Evolutionary conservation across 92 coral and sea anemone species (phyloP), one percentile per base, ranked within the genome.

Genomic region (Muricea muricata): DNA sequence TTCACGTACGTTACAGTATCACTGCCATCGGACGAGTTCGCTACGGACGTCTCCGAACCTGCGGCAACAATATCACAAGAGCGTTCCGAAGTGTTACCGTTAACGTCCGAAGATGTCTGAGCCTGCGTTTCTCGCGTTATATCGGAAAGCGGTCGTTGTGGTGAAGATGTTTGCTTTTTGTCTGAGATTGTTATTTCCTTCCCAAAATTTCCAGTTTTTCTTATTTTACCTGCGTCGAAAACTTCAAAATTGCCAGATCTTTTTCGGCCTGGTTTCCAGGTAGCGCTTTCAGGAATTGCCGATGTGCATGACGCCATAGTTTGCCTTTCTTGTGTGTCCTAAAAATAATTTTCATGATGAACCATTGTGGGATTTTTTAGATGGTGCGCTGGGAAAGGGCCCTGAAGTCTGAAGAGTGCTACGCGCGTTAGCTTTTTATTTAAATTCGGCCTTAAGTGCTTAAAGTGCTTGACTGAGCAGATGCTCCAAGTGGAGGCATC

Each of bases 1-100:
- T 78, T 78, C 18, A 78, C 83, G 28, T 78, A 78, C n/a, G 83
- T 78, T 41, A 78, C 83, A 4, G 83, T 78, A 21, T n/a, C 71
- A 6, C 23, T 10, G 6, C 71, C 83, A 56, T 47, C 23, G 7
- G 70, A n/a, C 1, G 70, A 63, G 13, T 0, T 20, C 70, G 37
- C 12, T 28, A 28, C 70, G 70, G 39, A 28, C 21, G 18, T 8
- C 37, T 63, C 70, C 70, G 70, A 63, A 26, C n/a, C 20, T 12
- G 12, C 70, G 39, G 70, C 70, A 39, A 63, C 70, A 0, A 63
- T 0, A 13, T 34, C 29, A 25, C 76, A 25, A 42, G 31, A 1
- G 2, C 23, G n/a, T 21, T 23, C 54, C 54, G 76, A 70, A 24
- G 48, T n/a, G 48, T 21, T 70, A n/a, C 30, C 55, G 50, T 70